Percentiles rank a stretch among this genome's conserved stretches.
phyloP scores from a whole-genome alignment of 2,113 vertebrate species.

The Silurus glanis region DNA sequence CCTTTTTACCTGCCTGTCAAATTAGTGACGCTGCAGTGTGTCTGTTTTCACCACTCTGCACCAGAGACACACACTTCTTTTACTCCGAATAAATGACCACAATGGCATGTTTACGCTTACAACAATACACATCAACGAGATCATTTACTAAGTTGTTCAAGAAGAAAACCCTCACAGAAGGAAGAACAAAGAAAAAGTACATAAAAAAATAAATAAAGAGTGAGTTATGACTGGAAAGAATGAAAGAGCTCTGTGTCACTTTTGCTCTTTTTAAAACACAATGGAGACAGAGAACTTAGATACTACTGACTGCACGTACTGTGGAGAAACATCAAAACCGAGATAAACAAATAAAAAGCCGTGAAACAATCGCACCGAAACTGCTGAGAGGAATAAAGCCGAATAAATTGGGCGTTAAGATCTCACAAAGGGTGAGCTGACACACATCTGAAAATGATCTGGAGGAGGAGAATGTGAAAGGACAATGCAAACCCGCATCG shows the following conservation, averaged over 20 bases:
- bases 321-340: conserved; percentile 56
- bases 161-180: conserved; percentile 2
- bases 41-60: conserved; percentile 53
- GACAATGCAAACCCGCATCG: conserved; percentile 63
- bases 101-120: conserved; percentile 59
- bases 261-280: conserved; percentile 54
- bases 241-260: conserved; percentile 63
- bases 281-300: conserved; percentile 57
- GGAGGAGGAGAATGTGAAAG: conserved; percentile 55
- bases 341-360: conserved; percentile 64
- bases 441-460: conserved; percentile 66
- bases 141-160: conserved; percentile 58
- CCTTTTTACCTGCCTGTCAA: conserved; percentile 31
- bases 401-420: conserved; percentile 69
- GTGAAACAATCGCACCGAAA: conserved; percentile 63
- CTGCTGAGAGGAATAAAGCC: conserved; percentile 66
- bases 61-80: conserved; percentile 38
- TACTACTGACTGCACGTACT: conserved; percentile 57
- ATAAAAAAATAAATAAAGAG: conserved; percentile 49
- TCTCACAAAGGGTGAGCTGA: conserved; percentile 61
- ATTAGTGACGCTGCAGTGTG: conserved; percentile 19
- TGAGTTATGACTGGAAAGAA: conserved; percentile 47
- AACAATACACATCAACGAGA: conserved; percentile 53
- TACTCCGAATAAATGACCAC: conserved; percentile 53
- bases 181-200: conserved; percentile 32